Base-by-base conservation (phyloP, 2,113 vertebrate genomes). In the Athene noctua region DNA sequence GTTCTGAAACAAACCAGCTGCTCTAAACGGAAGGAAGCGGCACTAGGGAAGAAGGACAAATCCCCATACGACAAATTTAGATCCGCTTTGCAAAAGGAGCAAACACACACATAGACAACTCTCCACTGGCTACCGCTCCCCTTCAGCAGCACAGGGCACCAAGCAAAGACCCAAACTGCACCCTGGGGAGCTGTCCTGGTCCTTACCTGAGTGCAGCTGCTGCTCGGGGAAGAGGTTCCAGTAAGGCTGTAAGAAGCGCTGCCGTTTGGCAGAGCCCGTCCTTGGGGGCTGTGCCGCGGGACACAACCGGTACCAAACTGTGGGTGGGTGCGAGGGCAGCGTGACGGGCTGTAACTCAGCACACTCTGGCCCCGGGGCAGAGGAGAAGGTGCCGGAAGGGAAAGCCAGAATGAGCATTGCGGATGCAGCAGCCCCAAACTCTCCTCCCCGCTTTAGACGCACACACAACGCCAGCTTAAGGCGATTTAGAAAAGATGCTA, bases 311-410 rank as follows among this genome's bases (percentile, higher is more conserved):
- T 85, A 5, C 98, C 95, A 95, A 99, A 99, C 67, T 99, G 99
- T 44, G 99, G 99, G 94, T 99, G 99, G 95, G 97, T 72, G 32
- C 98, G 38, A 25, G 98, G 98, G 0, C 99, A 98, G 9, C 99
- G 98, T 4, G 99, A 99, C 0, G 99, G 99, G 85, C 99, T 99
- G 71, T 99, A 99, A 92, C 99, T 99, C 83, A 99, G 97, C 54
- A 99, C 99, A 0, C 98, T 99, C 90, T 99, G 99, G 4, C 99
- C 99, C 97, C 99, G 99, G 74, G 98, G 96, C 0, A 98, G 98
- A 10, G 99, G 98, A 0, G 99, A 98, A 51, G 98, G 98, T 0
- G 98, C 98, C 42, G 98, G 92, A 5, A 20, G 86, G 54, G 22
- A 61, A 5, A 55, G 62, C 15, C 8, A 77, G n/a, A 54, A 67